phyloP scores from a whole-genome alignment of 2,888 invertebrate genomes.

The Syrista parreyssii region DNA sequence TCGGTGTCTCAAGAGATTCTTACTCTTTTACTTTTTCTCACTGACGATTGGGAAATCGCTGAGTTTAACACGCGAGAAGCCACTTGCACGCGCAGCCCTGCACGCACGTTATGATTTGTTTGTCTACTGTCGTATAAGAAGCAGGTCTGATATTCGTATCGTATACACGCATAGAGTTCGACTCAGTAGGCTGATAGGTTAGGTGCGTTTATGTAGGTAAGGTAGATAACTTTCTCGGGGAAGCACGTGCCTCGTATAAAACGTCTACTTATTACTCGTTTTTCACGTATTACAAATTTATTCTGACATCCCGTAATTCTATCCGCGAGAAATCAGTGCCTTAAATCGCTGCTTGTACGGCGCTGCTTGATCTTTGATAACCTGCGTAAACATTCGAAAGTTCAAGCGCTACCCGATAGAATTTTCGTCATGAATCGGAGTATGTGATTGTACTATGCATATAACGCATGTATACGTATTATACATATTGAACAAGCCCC shows the following conservation, averaged over 20 bases:
- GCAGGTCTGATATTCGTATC: background rate
- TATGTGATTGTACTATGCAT: background rate
- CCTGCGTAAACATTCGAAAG: conserved; percentile 29
- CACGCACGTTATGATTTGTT: background rate
- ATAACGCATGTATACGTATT: background rate
- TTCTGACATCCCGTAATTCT: background rate
- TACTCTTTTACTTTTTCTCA: background rate
- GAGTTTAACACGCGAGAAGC: background rate
- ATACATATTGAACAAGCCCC: background rate
- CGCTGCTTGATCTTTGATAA: conserved; percentile 25
- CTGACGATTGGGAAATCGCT: background rate
- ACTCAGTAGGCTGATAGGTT: background rate
- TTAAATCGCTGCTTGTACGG: background rate
- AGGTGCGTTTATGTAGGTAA: background rate
- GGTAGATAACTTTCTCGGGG: background rate
- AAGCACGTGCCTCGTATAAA: background rate
- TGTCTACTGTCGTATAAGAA: background rate
- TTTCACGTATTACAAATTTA: background rate
- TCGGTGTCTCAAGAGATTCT: background rate
- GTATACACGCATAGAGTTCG: background rate
- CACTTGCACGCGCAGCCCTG: background rate
- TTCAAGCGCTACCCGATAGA: conserved; percentile 16
- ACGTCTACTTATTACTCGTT: background rate
- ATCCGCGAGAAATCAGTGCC: background rate
- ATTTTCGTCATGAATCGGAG: background rate